Evolutionary conservation across 2,888 invertebrate genomes (phyloP), one percentile per base, ranked within the genome.

Genomic region (Eupithecia subfuscata): DNA sequence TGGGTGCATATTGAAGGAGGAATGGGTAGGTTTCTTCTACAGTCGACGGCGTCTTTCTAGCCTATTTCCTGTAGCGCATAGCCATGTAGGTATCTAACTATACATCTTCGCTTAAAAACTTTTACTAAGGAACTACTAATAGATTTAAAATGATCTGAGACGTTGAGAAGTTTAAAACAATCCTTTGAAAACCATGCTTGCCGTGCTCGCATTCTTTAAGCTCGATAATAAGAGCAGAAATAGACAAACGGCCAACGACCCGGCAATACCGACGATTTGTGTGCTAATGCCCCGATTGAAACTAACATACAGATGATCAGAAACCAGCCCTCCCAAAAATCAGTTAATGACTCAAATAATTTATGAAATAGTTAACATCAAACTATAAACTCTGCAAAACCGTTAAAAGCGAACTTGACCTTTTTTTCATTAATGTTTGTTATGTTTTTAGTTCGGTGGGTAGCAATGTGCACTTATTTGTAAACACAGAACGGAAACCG

Each of bases 1-100:
- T 97, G 97, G 97, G 96, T 96, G 82, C 95, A 95, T 65, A 95
- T 97, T 78, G 89, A 88, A 79, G 91, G 90, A 64, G 90, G 88
- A 25, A 82, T 88, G 79, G 94, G 94, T 94, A 78, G 89, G 90
- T 40, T 16, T 34, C 1, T 34, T 64, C 1, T 16, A 16, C 63
- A 63, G 7, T 34, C 25, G 8, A 30, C 25, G 11, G 22, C 34
- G 3, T 64, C 22, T 64, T 34, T 63, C 7, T 52, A 52, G 9
- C 52, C 11, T 56, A 2, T 56, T 48, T 48, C 9, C n/a, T 48
- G 48, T n/a, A 48, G 45, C 45, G 45, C 2, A n/a, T 2, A 18
- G n/a, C n/a, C 18, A 48, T 48, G n/a, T 48, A 9, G 16, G 48
- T 48, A 48, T n/a, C 48, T 48, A 16, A 48, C 48, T 48, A 16